These are phyloP conservation scores for Acanthacorydalis orientalis DNA, from an alignment of 2,888 invertebrate species.

Conservation along the genomic window DNA sequence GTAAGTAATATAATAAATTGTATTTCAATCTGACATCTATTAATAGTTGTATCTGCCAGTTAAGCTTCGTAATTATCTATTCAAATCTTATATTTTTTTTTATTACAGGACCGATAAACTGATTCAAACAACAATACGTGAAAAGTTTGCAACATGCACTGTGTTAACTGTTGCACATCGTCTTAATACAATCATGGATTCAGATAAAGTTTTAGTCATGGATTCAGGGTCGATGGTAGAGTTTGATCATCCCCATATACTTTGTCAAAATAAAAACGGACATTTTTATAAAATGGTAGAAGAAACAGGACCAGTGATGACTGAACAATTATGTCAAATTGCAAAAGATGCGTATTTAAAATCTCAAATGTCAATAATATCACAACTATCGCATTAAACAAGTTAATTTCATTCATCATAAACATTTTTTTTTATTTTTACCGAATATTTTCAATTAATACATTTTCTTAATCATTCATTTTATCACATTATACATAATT, in stretches of 20 bases:
- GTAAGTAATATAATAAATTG: conserved; percentile 28
- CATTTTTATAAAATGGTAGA: conserved; percentile 22
- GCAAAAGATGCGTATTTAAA: conserved; percentile 13
- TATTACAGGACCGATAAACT: conserved; percentile 49
- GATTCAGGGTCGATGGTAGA: conserved; percentile 33
- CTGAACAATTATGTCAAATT: conserved; percentile 15
- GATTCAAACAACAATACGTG: conserved; percentile 58
- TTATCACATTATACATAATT: no score
- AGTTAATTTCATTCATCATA: no score
- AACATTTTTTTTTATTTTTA: no score
- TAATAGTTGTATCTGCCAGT: neutral
- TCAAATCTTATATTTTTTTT: neutral
- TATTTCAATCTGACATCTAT: neutral
- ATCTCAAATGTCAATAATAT: no score
- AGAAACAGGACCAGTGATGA: conserved; percentile 21
- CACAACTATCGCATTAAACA: no score
- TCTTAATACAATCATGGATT: conserved; percentile 73
- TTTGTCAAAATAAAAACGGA: conserved; percentile 19
- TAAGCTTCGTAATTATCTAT: neutral
- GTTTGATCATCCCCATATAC: conserved; percentile 32
- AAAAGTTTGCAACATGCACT: conserved; percentile 57
- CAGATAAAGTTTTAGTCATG: conserved; percentile 49
- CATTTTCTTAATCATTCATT: no score
- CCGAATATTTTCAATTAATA: no score
- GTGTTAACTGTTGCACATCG: conserved; percentile 72